Evolutionary conservation across 2,113 vertebrate genomes (phyloP), one percentile per base, ranked within the genome.

Genomic region (Lycaon pictus): DNA sequence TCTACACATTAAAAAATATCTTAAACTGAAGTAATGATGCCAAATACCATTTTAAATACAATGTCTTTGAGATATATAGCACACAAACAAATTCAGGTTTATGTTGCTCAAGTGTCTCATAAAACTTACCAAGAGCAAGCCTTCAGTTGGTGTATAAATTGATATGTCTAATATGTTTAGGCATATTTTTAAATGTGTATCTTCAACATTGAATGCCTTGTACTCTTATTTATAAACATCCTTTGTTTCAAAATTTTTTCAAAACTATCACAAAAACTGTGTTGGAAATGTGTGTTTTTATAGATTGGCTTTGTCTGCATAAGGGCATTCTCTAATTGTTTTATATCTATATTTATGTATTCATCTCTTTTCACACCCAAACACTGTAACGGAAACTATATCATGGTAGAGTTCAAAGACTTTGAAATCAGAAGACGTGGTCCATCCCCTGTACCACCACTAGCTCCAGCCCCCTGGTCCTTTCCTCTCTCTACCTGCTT

Each of bases 31-130:
- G 69, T 62, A 82, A 74, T 88, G 65, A 74, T 23, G 27, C 27
- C 37, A 85, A 55, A 56, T 76, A 43, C 27, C n/a, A 93, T 63
- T 11, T n/a, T 56, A 86, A 69, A 23, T 48, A 8, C 12, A 56
- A 79, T 88, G 25, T 71, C 35, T 63, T 76, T 88, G 32, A 84
- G 72, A 93, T 79, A 82, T 1, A 32, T 58, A 37, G n/a, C 5
- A 56, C 35, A 79, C 60, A 93, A 69, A 92, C 55, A 85, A 94
- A 92, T 94, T 88, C 43, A 92, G 23, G 13, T 79, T 72, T 77
- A 71, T 74, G 15, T 69, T 80, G 22, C 15, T 77, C 69, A 35
- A 93, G 48, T 35, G 32, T 35, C 56, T 77, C 25, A 10, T 77
- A 60, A 56, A 77, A 82, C 2, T 80, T 87, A 88, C 60, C 16